Conservation (phyloP, 53 echinoderm and acorn worm species). For the Antedon mediterranea region DNA sequence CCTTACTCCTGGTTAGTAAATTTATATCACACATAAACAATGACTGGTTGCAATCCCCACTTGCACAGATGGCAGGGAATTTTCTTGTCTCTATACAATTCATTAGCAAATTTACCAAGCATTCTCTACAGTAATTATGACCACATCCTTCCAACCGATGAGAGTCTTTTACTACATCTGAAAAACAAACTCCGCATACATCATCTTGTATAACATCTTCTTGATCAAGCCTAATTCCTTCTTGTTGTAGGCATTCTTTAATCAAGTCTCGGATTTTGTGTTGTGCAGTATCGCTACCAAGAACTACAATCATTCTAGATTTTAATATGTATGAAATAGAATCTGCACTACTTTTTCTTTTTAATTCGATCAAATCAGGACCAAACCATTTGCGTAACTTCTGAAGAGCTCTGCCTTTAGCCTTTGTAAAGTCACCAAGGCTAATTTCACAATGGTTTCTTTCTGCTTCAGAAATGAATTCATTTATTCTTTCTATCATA, state of each 20-base stretch:
- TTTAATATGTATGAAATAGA: conserved; percentile 1
- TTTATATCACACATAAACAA: conserved; percentile 27
- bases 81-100: neutral
- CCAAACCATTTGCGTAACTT: neutral
- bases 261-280: conserved; percentile 9
- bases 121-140: conserved; percentile 22
- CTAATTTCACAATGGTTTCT: neutral
- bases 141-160: conserved; percentile 32
- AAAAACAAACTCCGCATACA: conserved; percentile 35
- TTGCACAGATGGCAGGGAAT: conserved; percentile 4
- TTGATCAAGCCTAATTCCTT: conserved; percentile 1
- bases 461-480: neutral
- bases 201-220: neutral
- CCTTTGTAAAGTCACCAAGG: conserved; percentile 21
- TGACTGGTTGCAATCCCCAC: conserved; percentile 7
- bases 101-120: conserved; percentile 4
- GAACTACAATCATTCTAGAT: conserved; percentile 11
- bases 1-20: conserved; percentile 10
- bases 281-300: conserved; percentile 3
- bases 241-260: conserved; percentile 6
- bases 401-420: conserved; percentile 2
- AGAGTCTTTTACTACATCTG: conserved; percentile 14
- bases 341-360: conserved; percentile 2
- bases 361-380: conserved; percentile 1
- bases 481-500: neutral